Base-by-base conservation (phyloP, 2,797 vertebrate species). In the Oreortyx pictus region DNA sequence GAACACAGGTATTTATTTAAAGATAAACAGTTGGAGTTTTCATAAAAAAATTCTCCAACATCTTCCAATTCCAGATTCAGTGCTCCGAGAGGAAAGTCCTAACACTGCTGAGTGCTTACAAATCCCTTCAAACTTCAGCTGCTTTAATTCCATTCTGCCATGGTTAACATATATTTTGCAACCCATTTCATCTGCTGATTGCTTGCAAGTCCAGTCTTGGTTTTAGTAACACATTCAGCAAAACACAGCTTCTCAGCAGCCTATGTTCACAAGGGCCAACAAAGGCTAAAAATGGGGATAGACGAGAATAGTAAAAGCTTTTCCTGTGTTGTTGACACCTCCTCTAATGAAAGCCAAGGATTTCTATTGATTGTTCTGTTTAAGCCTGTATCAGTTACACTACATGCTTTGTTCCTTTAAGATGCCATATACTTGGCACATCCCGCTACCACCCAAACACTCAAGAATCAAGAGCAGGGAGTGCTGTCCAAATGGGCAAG, bases 381-480 rank as follows among this genome's bases (percentile, higher is more conserved):
- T 94, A 94, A 89, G 74, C 65, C 68, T 71, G 39, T 70, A 76
- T 84, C 84, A 86, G 71, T 92, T 93, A 93, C 70, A 82, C 81
- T 79, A 82, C 39, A n/a, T 16, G 52, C 62, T 94, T 93, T 95
- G 80, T 76, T 84, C 76, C 65, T 86, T 79, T 73, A 82, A 71
- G 74, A 94, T 57, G 65, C 52, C 19, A 9, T 47, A 70, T 64
- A 92, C 94, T 91, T 93, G 93, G 88, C 91, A 92, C 72, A 85
- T 35, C 9, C 62, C 0, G 0, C 73, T 93, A 65, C 72, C 79
- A 88, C 61, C 65, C 79, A 93, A 86, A 76, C 23, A 74, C 75
- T 87, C 6, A 4, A 80, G 83, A 89, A 83, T 43, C 39, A 80
- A 67, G 82, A 87, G 57, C 54, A 82, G 78, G 67, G 11, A n/a